These are phyloP conservation scores for Zaprionus gabonicus DNA, from an alignment of 1,140 invertebrate genomes.

Conservation along the genomic window DNA sequence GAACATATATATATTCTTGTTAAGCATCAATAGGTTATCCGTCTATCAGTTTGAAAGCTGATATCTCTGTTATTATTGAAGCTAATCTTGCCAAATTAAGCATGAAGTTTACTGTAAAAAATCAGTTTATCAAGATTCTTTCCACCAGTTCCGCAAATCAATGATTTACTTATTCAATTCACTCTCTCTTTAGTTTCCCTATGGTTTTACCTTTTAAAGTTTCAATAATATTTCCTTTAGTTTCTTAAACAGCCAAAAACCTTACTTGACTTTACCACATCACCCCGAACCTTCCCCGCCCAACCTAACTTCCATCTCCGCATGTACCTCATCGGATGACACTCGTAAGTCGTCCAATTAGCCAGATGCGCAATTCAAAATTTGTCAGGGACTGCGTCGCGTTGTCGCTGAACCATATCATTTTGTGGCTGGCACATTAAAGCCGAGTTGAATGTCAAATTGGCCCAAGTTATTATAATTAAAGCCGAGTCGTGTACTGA, in stretches of 20 bases:
- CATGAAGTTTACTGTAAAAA: no score
- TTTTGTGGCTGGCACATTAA: conserved; percentile 50
- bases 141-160: no score
- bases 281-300: background rate
- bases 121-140: no score
- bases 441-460: conserved; percentile 28
- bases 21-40: no score
- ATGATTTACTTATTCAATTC: no score
- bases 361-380: conserved; percentile 40
- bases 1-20: no score
- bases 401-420: conserved; percentile 26
- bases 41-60: no score
- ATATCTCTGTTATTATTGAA: background rate
- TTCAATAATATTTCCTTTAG: no score
- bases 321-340: conserved; percentile 9
- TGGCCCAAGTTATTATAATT: conserved; percentile 49
- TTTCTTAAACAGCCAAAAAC: no score
- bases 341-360: conserved; percentile 39
- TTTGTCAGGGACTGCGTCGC: conserved; percentile 20
- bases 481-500: conserved; percentile 42
- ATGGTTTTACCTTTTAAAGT: no score
- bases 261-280: background rate
- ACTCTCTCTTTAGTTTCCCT: no score
- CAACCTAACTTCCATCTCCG: background rate
- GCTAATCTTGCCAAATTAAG: background rate